Percentiles rank a stretch among this genome's conserved stretches.
Conservation (phyloP, 2,888 invertebrate species). For the Drosophila tripunctata region DNA sequence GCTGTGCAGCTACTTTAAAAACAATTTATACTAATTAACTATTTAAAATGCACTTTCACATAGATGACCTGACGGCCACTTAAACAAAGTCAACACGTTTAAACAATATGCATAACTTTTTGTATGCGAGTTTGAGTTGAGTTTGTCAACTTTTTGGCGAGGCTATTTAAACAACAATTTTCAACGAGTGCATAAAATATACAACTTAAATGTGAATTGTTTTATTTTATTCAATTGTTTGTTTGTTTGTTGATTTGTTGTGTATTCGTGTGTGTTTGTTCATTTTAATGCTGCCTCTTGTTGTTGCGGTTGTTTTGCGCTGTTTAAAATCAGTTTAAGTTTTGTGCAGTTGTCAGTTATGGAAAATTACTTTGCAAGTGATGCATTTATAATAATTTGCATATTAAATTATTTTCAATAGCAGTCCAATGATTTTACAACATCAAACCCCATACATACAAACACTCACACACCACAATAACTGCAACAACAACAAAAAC, state of each 20-base stretch:
- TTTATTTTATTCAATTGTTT: constrained; percentile 26
- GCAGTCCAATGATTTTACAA: constrained; percentile 64
- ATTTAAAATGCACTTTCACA: constrained; percentile 55
- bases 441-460: constrained; percentile 14
- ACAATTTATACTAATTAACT: constrained; percentile 68
- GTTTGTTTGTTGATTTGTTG: constrained; percentile 15
- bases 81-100: constrained; percentile 63
- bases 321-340: constrained; percentile 72
- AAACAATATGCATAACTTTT: constrained; percentile 47
- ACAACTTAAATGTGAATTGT: constrained; percentile 20
- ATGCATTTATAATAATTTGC: constrained; percentile 77
- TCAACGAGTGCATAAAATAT: constrained; percentile 38
- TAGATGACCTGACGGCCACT: constrained; percentile 55
- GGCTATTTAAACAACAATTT: constrained; percentile 68
- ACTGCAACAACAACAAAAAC: constrained; percentile 23
- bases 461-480: constrained; percentile 25
- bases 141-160: constrained; percentile 66
- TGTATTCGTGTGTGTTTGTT: constrained; percentile 40
- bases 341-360: constrained; percentile 65
- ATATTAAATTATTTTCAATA: constrained; percentile 74
- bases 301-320: constrained; percentile 54
- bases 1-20: constrained; percentile 21
- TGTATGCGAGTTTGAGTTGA: constrained; percentile 19
- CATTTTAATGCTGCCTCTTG: constrained; percentile 57
- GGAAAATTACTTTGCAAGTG: constrained; percentile 69